A percentile compares a stretch with the other conserved stretches of the same genome.
These are phyloP conservation scores for Drosophila helvetica DNA, from an alignment of 2,888 invertebrate species.

Conservation along the genomic window DNA sequence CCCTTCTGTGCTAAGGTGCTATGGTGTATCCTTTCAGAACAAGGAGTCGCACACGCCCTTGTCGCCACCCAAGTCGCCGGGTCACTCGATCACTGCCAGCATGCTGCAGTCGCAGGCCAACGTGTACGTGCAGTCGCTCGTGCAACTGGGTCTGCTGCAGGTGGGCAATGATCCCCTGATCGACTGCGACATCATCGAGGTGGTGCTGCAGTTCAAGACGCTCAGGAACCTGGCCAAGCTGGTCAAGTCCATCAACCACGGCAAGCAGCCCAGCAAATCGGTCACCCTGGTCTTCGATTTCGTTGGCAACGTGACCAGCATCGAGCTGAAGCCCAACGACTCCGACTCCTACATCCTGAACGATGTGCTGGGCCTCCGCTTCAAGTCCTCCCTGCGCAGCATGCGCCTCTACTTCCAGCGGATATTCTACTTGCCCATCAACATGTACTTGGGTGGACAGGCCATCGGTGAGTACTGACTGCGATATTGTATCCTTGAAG, in stretches of 20 bases:
- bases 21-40: no score
- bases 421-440: slow-evolving; percentile 84
- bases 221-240: slow-evolving; percentile 72
- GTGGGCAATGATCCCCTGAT: slow-evolving; percentile 79
- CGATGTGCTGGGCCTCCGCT: slow-evolving; percentile 84
- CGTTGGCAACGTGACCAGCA: slow-evolving; percentile 78
- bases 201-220: slow-evolving; percentile 76
- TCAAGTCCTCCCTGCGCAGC: slow-evolving; percentile 84
- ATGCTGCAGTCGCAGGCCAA: slow-evolving; percentile 81
- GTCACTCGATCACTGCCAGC: slow-evolving; percentile 68
- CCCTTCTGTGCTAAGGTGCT: no score
- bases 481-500: background rate
- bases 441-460: slow-evolving; percentile 82
- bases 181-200: slow-evolving; percentile 81
- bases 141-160: slow-evolving; percentile 81
- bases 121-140: slow-evolving; percentile 80
- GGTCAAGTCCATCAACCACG: slow-evolving; percentile 48
- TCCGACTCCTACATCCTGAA: slow-evolving; percentile 81
- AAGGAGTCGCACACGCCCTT: slow-evolving; percentile 44
- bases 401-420: slow-evolving; percentile 84
- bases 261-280: slow-evolving; percentile 36
- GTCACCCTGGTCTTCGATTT: slow-evolving; percentile 75
- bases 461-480: slow-evolving; percentile 76
- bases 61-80: slow-evolving; percentile 61
- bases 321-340: slow-evolving; percentile 71